Conservation (phyloP, 2,113 vertebrate genomes). For the Campylorhamphus procurvoides region DNA sequence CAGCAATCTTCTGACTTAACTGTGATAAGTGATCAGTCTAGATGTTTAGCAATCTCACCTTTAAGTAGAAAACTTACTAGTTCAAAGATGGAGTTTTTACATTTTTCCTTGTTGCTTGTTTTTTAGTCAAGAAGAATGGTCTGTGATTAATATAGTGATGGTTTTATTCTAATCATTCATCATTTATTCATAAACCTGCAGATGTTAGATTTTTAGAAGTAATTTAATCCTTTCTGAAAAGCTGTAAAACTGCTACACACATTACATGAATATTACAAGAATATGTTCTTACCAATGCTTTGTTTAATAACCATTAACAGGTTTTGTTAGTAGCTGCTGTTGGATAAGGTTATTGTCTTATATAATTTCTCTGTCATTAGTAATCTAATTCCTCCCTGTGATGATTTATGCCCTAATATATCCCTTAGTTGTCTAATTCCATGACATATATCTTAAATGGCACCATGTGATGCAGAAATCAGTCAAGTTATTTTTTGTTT, state of each 20-base stretch:
- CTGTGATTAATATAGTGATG: background rate
- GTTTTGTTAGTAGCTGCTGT: background rate
- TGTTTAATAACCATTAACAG: background rate
- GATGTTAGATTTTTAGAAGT: background rate
- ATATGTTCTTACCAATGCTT: background rate
- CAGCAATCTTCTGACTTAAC: background rate
- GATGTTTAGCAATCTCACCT: background rate
- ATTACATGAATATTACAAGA: background rate
- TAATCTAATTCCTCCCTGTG: background rate
- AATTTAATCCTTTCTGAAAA: background rate
- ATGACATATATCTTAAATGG: background rate
- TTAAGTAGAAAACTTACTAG: background rate
- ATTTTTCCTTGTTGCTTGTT: background rate
- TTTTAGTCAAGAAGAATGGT: background rate
- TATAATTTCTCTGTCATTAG: background rate
- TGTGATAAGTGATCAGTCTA: background rate
- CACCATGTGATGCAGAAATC: background rate
- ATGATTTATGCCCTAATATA: background rate
- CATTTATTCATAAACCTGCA: constrained; percentile 1
- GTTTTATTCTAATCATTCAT: background rate
- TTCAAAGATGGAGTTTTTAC: background rate
- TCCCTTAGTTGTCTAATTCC: background rate
- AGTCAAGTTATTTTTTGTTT: background rate
- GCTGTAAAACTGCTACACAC: background rate
- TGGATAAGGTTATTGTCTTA: background rate